Conservation (phyloP, 2,888 invertebrate species). For the Athalia cordata region DNA sequence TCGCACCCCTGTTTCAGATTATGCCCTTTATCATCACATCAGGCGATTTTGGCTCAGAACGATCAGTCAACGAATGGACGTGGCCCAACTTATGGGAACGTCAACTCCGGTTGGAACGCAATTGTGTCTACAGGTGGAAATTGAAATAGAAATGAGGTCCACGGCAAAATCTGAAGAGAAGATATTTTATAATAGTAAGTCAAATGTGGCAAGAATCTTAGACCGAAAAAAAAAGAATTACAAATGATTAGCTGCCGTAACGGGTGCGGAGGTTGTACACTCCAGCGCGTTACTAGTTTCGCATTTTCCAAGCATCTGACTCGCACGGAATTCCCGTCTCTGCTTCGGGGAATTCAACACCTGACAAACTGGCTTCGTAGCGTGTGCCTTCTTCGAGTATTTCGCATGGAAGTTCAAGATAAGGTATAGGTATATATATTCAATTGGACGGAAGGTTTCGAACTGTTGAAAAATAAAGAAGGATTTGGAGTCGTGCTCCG, state of each 20-base stretch:
- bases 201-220: no score
- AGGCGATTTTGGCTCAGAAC: no score
- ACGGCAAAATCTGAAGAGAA: no score
- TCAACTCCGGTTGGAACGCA: no score
- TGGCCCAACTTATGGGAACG: no score
- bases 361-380: background rate
- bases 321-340: conserved; percentile 23
- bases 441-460: no score
- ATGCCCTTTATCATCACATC: background rate
- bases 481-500: background rate
- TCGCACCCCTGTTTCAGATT: background rate
- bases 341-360: conserved; percentile 28
- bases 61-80: no score
- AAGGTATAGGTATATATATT: background rate
- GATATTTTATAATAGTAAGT: no score
- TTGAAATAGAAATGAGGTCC: no score
- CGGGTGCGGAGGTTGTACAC: conserved; percentile 25
- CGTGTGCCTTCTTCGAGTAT: background rate
- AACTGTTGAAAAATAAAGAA: background rate
- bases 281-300: conserved; percentile 25
- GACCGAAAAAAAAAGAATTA: no score
- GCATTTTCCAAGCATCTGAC: conserved; percentile 23
- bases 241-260: conserved; percentile 1
- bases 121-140: no score
- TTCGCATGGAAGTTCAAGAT: background rate